Evolutionary conservation across 2,888 invertebrate genomes (phyloP).

Genomic region (Anorthoa munda): DNA sequence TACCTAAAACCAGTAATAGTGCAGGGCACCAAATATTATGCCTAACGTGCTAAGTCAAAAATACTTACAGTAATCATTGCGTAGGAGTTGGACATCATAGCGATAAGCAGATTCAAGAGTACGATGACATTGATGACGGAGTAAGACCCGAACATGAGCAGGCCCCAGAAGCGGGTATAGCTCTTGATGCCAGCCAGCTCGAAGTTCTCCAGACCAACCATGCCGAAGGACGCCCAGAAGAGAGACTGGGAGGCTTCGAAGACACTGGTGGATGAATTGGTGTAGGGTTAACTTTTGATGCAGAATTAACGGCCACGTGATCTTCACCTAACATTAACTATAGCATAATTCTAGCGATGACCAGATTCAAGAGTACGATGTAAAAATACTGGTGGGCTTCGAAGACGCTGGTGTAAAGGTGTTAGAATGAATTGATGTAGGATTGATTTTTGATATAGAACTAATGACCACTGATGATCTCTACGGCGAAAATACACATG

Average conservation of each 20-base stretch:
- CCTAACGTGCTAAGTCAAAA: background rate
- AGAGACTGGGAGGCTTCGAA: constrained; percentile 98
- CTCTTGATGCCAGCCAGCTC: constrained; percentile 96
- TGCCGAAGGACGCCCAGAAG: constrained; percentile 99
- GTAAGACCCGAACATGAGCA: constrained; percentile 99
- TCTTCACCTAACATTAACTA: too few species aligned
- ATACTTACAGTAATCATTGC: constrained; percentile 96
- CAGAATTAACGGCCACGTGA: background rate
- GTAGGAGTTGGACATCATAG: constrained; percentile 99
- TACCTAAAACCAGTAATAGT: too few species aligned
- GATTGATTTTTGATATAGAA: too few species aligned
- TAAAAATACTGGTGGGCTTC: too few species aligned
- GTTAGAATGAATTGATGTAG: too few species aligned
- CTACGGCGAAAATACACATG: too few species aligned
- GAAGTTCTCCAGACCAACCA: constrained; percentile 97
- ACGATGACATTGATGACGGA: constrained; percentile 98
- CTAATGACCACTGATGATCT: too few species aligned
- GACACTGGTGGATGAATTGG: constrained; percentile 91
- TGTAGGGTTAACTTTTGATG: background rate
- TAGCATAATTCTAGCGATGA: too few species aligned
- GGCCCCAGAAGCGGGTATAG: constrained; percentile 98
- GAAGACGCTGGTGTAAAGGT: too few species aligned
- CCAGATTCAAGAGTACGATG: too few species aligned
- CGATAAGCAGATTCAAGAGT: constrained; percentile 97
- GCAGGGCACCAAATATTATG: background rate